phyloP scores from a whole-genome alignment of 2,888 invertebrate genomes.

The Agrochola circellaris region DNA sequence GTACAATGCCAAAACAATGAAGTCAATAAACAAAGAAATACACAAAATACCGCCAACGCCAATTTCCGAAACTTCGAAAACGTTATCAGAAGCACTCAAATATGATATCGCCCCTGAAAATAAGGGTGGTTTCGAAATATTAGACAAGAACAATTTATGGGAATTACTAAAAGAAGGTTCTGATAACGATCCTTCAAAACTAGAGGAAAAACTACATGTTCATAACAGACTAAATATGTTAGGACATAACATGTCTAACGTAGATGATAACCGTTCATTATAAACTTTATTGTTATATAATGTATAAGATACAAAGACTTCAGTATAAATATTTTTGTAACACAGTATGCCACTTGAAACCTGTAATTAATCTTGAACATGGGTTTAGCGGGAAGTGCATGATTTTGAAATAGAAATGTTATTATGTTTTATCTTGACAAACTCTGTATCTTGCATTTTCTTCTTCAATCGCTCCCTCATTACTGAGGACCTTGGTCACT shows the following conservation, averaged over 20 bases:
- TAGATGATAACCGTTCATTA: constrained; percentile 85
- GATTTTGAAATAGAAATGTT: constrained; percentile 26
- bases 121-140: constrained; percentile 90
- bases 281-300: constrained; percentile 89
- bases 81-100: constrained; percentile 77
- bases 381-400: constrained; percentile 61
- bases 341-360: constrained; percentile 72
- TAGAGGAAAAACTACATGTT: constrained; percentile 81
- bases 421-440: not conserved
- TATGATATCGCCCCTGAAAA: constrained; percentile 86
- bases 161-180: constrained; percentile 91
- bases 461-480: too few species aligned
- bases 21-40: constrained; percentile 89
- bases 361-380: constrained; percentile 54
- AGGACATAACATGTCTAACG: constrained; percentile 78
- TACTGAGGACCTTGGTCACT: too few species aligned
- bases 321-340: constrained; percentile 89
- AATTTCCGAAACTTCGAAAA: constrained; percentile 88
- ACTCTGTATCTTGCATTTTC: not conserved
- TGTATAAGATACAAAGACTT: constrained; percentile 88
- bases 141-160: constrained; percentile 92
- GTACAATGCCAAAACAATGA: constrained; percentile 78
- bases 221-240: constrained; percentile 81
- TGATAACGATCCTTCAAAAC: constrained; percentile 78
- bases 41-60: constrained; percentile 87